Conservation (phyloP, 2,113 vertebrate species). For the Sphyrna mokarran region DNA sequence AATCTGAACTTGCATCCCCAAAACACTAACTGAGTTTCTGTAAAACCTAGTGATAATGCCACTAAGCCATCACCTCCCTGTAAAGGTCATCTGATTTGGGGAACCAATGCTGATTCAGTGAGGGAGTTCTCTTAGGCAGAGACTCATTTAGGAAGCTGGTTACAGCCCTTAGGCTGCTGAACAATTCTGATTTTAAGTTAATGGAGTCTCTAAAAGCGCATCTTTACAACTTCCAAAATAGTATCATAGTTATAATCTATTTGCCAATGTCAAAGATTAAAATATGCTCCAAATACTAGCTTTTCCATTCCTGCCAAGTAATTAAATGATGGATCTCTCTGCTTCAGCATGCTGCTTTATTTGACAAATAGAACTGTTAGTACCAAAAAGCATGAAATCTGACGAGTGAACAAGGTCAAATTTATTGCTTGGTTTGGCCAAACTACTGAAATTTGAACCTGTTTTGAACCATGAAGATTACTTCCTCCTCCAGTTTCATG, state of each 20-base stretch:
- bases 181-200: too few relatives aligned
- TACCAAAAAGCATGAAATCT: background rate
- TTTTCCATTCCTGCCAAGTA: background rate
- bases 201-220: too few relatives aligned
- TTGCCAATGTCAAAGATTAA: background rate
- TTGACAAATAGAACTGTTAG: background rate
- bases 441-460: background rate
- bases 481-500: background rate
- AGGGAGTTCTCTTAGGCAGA: too few relatives aligned
- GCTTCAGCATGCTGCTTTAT: background rate
- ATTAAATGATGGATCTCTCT: background rate
- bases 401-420: background rate
- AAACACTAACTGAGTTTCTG: too few relatives aligned
- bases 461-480: slow-evolving; percentile 1
- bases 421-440: background rate
- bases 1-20: too few relatives aligned
- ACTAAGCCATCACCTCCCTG: too few relatives aligned
- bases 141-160: too few relatives aligned
- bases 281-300: background rate
- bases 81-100: too few relatives aligned
- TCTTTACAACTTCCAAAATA: background rate
- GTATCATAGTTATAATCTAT: background rate
- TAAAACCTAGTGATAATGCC: too few relatives aligned
- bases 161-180: too few relatives aligned
- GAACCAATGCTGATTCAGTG: too few relatives aligned